Evolutionary conservation across 2,113 vertebrate species (phyloP).

Genomic region (Fulmarus glacialis): DNA sequence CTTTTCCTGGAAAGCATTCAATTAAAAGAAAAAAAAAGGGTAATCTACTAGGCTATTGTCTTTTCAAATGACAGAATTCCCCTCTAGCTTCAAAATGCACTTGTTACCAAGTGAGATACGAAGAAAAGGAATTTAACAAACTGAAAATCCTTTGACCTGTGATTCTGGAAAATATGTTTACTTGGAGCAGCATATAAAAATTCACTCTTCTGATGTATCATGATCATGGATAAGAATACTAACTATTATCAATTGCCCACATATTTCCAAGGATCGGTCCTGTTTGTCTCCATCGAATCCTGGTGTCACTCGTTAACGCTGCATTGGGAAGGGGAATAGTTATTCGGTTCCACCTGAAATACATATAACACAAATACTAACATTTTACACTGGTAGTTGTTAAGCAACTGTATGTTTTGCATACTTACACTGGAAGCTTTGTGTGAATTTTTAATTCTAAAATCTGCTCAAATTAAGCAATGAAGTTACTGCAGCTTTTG

Average conservation of each 20-base stretch:
- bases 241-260: slow-evolving; percentile 98
- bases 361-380: slow-evolving; percentile 38
- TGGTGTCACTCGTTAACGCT: slow-evolving; percentile 88
- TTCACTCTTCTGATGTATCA: slow-evolving; percentile 1
- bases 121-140: slow-evolving; percentile 47
- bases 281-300: slow-evolving; percentile 93
- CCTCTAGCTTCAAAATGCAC: background rate
- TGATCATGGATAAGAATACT: slow-evolving; percentile 61
- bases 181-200: slow-evolving; percentile 18
- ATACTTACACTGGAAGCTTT: background rate
- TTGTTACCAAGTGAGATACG: background rate
- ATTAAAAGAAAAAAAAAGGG: background rate
- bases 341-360: slow-evolving; percentile 93
- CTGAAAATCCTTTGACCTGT: background rate
- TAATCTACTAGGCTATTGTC: background rate
- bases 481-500: background rate
- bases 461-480: background rate
- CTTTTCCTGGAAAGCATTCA: slow-evolving; percentile 4
- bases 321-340: slow-evolving; percentile 93
- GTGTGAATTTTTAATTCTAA: background rate
- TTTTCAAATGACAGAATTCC: slow-evolving; percentile 25
- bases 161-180: slow-evolving; percentile 32
- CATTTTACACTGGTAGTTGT: background rate
- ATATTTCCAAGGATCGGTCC: slow-evolving; percentile 88
- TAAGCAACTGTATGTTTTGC: background rate